Evolutionary conservation across 2,113 vertebrate genomes (phyloP).

Genomic region (Eolophus roseicapilla): DNA sequence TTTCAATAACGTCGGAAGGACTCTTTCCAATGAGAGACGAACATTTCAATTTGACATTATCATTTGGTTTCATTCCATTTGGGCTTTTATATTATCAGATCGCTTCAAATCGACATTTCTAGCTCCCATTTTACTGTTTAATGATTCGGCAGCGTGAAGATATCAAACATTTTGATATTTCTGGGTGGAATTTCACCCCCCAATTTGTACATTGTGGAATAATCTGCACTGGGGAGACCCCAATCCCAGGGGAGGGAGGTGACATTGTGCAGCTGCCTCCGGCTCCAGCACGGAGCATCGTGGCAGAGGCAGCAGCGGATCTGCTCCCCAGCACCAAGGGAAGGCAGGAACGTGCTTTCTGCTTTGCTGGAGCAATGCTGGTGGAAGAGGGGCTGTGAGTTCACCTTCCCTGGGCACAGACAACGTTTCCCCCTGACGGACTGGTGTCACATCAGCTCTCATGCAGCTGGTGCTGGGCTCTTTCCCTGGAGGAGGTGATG

Average conservation of each 20-base stretch:
- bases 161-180: background rate
- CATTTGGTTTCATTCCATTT: slow-evolving; percentile 63
- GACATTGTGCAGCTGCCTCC: background rate
- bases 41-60: slow-evolving; percentile 64
- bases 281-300: background rate
- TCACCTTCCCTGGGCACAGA: background rate
- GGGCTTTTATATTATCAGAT: slow-evolving; percentile 49
- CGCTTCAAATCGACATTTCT: slow-evolving; percentile 43
- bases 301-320: background rate
- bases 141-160: slow-evolving; percentile 5
- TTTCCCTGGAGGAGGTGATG: background rate
- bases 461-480: background rate
- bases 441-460: fast-evolving
- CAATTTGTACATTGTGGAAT: background rate
- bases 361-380: background rate
- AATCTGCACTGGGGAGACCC: background rate
- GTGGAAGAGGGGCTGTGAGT: background rate
- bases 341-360: background rate
- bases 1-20: slow-evolving; percentile 31
- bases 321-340: background rate
- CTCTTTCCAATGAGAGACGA: slow-evolving; percentile 35
- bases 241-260: background rate
- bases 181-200: background rate
- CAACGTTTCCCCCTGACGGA: fast-evolving
- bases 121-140: background rate